These are phyloP conservation scores for Spinus olivaceus DNA, from an alignment of 2,797 vertebrate species.

Conservation along the genomic window DNA sequence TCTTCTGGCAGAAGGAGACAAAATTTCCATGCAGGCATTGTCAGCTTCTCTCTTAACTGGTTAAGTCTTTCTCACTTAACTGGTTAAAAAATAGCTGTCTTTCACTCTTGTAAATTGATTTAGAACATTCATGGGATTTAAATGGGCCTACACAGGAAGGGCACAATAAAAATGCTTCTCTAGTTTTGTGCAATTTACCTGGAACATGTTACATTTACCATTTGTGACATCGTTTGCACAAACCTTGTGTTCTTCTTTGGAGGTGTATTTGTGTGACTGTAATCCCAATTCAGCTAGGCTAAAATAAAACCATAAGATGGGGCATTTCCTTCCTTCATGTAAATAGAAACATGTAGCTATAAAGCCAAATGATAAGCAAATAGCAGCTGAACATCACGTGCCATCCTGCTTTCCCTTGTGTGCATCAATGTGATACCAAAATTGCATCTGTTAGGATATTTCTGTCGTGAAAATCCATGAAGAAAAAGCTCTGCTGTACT, in stretches of 20 bases:
- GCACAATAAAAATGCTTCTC: neutral
- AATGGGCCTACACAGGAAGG: neutral
- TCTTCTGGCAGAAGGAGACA: neutral
- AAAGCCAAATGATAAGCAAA: neutral
- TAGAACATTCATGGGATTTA: neutral
- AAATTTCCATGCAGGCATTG: neutral
- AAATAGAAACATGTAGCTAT: neutral
- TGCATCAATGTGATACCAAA: neutral
- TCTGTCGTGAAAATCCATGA: neutral
- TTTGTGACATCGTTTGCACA: neutral
- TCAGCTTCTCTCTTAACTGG: neutral
- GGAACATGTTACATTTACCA: neutral
- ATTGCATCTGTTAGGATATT: neutral
- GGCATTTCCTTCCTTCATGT: neutral
- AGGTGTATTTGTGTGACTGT: neutral
- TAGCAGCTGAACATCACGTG: neutral
- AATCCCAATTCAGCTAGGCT: neutral
- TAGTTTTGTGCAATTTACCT: neutral
- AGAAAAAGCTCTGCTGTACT: neutral
- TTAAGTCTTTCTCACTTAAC: neutral
- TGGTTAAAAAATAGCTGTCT: neutral
- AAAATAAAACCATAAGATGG: neutral
- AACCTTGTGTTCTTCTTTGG: neutral
- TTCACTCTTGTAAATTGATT: neutral
- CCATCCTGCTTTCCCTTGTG: neutral